A percentile compares a stretch with the other conserved stretches of the same genome.
phyloP scores from a whole-genome alignment of 2,113 vertebrate genomes.

The Tachysurus fulvidraco region DNA sequence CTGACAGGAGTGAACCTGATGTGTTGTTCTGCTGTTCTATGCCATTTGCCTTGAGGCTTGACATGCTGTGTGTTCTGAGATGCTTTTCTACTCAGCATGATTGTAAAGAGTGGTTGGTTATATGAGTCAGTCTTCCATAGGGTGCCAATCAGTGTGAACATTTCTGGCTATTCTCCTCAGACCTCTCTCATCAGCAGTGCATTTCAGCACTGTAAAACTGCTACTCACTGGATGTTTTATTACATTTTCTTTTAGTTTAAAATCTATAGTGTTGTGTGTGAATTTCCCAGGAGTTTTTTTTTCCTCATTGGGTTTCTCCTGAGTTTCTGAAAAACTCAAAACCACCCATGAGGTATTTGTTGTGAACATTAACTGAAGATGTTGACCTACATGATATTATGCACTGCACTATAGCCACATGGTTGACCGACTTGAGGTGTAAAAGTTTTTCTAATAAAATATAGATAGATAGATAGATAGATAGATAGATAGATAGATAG shows the following conservation, averaged over 20 bases:
- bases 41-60: background rate
- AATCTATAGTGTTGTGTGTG: background rate
- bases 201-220: background rate
- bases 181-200: background rate
- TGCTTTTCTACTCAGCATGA: background rate
- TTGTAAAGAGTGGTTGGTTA: background rate
- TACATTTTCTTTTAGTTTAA: background rate
- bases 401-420: background rate
- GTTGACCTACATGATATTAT: background rate
- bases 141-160: background rate
- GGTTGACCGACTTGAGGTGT: background rate
- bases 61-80: background rate
- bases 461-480: background rate
- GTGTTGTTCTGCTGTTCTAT: background rate
- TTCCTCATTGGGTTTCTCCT: too few species aligned
- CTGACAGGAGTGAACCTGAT: background rate
- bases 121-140: background rate
- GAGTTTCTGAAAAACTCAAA: background rate
- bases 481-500: constrained; percentile 15
- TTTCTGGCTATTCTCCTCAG: background rate
- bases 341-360: background rate
- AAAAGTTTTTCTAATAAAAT: background rate
- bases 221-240: background rate
- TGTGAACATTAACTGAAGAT: background rate
- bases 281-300: background rate